Percentiles rank a stretch among this genome's conserved stretches.
Conservation (phyloP, 2,888 invertebrate species). For the Dicranocentrus wangi region DNA sequence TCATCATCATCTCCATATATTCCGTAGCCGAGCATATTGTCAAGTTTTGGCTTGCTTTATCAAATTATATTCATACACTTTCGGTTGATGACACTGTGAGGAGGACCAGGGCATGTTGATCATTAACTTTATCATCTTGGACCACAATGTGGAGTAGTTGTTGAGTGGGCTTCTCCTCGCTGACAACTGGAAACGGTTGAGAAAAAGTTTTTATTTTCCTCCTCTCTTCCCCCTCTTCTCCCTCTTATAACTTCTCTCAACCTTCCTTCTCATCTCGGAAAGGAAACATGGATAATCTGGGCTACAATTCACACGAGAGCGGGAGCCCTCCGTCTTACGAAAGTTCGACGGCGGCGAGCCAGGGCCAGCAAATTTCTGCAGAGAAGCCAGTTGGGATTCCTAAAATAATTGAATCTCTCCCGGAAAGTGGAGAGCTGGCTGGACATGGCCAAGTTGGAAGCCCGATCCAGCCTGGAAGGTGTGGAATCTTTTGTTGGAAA, state of each 20-base stretch:
- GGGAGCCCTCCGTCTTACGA: too few relatives aligned
- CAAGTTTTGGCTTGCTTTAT: too few relatives aligned
- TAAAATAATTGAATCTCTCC: constrained; percentile 1
- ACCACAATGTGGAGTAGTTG: too few relatives aligned
- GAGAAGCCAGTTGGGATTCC: not conserved
- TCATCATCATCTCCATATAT: too few relatives aligned
- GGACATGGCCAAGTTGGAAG: not conserved
- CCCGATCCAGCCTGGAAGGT: constrained; percentile 72
- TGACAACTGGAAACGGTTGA: not conserved
- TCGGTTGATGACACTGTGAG: not conserved
- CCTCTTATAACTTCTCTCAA: too few relatives aligned
- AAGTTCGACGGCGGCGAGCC: constrained; percentile 5
- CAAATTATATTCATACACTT: too few relatives aligned
- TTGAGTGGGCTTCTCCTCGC: constrained; percentile 1
- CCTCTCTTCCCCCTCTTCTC: too few relatives aligned
- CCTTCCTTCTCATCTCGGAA: not conserved
- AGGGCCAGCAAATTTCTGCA: not conserved
- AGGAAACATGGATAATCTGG: constrained; percentile 40
- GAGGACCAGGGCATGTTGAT: not conserved
- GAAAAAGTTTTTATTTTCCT: too few relatives aligned
- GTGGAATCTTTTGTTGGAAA: constrained; percentile 78
- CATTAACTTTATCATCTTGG: constrained; percentile 39
- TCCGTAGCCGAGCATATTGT: too few relatives aligned
- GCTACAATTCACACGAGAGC: constrained; percentile 18
- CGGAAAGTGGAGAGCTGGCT: not conserved